phyloP scores from a whole-genome alignment of 2,113 vertebrate genomes.

The Phalacrocorax aristotelis region DNA sequence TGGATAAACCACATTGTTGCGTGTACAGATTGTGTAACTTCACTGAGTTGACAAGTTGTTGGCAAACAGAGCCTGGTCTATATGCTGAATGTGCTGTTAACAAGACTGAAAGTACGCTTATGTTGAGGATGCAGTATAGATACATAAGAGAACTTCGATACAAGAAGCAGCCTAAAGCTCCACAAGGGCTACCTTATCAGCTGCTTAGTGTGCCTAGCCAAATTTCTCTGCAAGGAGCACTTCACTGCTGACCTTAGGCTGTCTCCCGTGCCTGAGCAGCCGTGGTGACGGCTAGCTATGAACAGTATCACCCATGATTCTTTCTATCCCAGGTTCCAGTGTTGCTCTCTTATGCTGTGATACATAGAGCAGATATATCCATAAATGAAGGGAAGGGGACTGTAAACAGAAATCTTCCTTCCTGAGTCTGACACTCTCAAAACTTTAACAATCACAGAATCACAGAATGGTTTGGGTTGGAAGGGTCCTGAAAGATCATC shows the following conservation, averaged over 20 bases:
- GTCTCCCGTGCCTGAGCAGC: background rate
- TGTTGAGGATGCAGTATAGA: background rate
- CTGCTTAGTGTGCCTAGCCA: background rate
- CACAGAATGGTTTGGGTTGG: too few species aligned
- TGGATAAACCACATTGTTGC: background rate
- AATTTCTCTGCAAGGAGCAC: background rate
- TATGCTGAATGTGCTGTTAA: background rate
- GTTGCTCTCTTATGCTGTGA: background rate
- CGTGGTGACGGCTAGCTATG: background rate
- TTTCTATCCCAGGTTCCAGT: background rate
- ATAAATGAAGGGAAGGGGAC: rapidly evolving
- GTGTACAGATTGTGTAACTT: background rate
- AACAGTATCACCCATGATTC: background rate
- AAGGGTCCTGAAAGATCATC: too few species aligned
- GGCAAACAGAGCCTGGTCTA: background rate
- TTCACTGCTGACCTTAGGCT: background rate
- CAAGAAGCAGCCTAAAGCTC: background rate
- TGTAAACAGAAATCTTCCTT: background rate
- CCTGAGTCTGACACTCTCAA: background rate
- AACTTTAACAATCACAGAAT: background rate
- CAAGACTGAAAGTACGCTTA: background rate
- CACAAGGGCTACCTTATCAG: background rate
- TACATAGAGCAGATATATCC: background rate
- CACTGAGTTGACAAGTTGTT: background rate
- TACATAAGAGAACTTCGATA: rapidly evolving